phyloP scores from a whole-genome alignment of 2,888 invertebrate genomes.

The Eupithecia vulgata region DNA sequence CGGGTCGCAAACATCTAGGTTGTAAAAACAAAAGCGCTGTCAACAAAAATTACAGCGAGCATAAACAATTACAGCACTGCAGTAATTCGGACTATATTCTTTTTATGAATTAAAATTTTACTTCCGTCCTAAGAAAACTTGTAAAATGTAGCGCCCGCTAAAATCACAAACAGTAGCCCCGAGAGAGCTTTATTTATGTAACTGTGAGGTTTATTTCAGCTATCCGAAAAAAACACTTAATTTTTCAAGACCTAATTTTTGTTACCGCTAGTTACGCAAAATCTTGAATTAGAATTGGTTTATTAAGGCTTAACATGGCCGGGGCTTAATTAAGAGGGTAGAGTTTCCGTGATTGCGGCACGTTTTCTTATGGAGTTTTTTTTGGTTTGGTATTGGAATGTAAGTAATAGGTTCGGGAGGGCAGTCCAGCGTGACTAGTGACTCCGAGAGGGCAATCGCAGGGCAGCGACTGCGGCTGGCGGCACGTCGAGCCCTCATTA shows the following conservation, averaged over 20 bases:
- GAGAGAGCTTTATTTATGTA: constrained; percentile 57
- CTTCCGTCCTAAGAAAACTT: constrained; percentile 57
- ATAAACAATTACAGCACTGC: constrained; percentile 18
- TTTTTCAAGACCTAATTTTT: constrained; percentile 29
- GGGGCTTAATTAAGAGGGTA: constrained; percentile 27
- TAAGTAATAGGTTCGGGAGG: constrained; percentile 34
- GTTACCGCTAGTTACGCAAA: constrained; percentile 26
- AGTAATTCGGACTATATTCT: constrained; percentile 18
- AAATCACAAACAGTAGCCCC: constrained; percentile 56
- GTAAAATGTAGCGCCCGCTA: constrained; percentile 48
- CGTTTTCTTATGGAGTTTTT: constrained; percentile 22
- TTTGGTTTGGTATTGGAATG: constrained; percentile 28
- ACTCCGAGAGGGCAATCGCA: constrained; percentile 38
- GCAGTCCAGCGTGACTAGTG: constrained; percentile 25
- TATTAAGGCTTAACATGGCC: constrained; percentile 34
- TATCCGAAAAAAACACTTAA: constrained; percentile 52
- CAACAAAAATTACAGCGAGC: constrained; percentile 17
- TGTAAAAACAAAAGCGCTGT: constrained; percentile 24
- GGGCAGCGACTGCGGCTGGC: constrained; percentile 46
- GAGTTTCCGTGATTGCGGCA: constrained; percentile 15
- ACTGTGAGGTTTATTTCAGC: constrained; percentile 56
- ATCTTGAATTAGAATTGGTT: constrained; percentile 29
- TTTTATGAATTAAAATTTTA: constrained; percentile 45
- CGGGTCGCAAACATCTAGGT: constrained; percentile 21
- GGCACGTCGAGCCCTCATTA: constrained; percentile 61